Evolutionary conservation across 2,113 vertebrate genomes (phyloP).

Genomic region (Vidua macroura): DNA sequence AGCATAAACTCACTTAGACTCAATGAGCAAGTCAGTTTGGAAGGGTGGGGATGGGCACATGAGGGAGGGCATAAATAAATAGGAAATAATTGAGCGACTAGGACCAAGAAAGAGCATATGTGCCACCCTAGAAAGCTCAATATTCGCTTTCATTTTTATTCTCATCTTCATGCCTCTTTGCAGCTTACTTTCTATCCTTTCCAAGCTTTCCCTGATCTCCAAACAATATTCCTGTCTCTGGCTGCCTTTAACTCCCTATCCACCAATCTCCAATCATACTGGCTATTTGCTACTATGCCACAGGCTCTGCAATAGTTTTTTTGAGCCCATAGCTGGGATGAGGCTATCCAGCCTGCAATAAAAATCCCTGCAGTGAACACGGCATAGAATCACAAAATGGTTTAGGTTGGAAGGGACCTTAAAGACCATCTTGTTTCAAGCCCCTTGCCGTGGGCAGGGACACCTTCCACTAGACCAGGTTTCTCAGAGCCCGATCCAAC

Average conservation of each 20-base stretch:
- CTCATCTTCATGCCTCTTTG: background rate
- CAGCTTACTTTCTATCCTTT: slow-evolving; percentile 7
- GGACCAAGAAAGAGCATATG: background rate
- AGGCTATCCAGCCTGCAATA: background rate
- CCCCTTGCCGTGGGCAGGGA: background rate
- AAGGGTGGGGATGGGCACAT: background rate
- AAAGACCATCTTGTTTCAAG: background rate
- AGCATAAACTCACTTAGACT: slow-evolving; percentile 69
- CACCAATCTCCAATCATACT: background rate
- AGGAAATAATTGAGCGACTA: background rate
- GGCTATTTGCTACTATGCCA: background rate
- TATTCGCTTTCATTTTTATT: slow-evolving; percentile 24
- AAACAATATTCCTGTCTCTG: background rate
- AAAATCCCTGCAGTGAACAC: background rate
- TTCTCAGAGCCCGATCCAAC: background rate
- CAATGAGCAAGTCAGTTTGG: slow-evolving; percentile 53
- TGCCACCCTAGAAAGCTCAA: background rate
- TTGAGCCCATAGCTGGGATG: background rate
- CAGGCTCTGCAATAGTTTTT: background rate
- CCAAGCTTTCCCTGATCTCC: slow-evolving; percentile 2
- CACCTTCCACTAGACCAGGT: background rate
- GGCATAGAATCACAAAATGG: background rate
- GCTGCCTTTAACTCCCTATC: slow-evolving; percentile 8
- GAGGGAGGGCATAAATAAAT: slow-evolving; percentile 27
- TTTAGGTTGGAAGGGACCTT: background rate